These are phyloP conservation scores for Adelges cooleyi DNA, from an alignment of 1,140 invertebrate genomes.

Conservation along the genomic window DNA sequence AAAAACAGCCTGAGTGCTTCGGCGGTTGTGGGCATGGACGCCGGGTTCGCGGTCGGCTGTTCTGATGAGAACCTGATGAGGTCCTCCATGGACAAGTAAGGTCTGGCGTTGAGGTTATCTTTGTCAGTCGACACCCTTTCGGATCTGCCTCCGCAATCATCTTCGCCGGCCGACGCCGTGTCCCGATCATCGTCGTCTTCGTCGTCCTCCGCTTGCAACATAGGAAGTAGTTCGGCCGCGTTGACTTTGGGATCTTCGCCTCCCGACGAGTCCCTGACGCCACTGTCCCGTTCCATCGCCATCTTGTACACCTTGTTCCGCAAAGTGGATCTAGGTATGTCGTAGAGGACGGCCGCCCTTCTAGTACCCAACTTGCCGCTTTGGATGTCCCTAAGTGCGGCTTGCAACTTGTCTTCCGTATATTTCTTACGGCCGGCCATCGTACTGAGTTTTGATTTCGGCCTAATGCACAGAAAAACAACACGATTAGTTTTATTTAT, in stretches of 20 bases:
- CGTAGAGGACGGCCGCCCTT: conserved; percentile 84
- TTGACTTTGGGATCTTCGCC: background rate
- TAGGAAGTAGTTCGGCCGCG: background rate
- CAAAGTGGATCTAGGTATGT: conserved; percentile 86
- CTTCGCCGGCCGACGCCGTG: conserved; percentile 48
- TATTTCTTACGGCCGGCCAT: conserved; percentile 57
- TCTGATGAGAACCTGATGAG: conserved; percentile 41
- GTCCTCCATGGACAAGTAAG: conserved; percentile 48
- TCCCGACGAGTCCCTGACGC: conserved; percentile 34
- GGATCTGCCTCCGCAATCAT: conserved; percentile 48
- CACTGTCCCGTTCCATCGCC: conserved; percentile 52
- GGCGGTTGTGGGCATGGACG: background rate
- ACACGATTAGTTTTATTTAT: no score
- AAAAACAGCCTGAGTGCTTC: conserved; percentile 5
- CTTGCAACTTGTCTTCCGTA: conserved; percentile 81
- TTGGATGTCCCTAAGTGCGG: conserved; percentile 81
- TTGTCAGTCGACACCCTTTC: background rate
- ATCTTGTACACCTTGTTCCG: conserved; percentile 89
- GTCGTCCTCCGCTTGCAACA: conserved; percentile 41
- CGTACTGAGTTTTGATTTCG: conserved; percentile 49
- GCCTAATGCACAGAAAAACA: no score
- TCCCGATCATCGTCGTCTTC: conserved; percentile 42
- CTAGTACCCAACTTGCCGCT: conserved; percentile 82
- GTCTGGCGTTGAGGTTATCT: conserved; percentile 1
- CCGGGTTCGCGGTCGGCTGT: conserved; percentile 32